Conservation (phyloP, 2,113 vertebrate genomes). For the Azemiops feae region DNA sequence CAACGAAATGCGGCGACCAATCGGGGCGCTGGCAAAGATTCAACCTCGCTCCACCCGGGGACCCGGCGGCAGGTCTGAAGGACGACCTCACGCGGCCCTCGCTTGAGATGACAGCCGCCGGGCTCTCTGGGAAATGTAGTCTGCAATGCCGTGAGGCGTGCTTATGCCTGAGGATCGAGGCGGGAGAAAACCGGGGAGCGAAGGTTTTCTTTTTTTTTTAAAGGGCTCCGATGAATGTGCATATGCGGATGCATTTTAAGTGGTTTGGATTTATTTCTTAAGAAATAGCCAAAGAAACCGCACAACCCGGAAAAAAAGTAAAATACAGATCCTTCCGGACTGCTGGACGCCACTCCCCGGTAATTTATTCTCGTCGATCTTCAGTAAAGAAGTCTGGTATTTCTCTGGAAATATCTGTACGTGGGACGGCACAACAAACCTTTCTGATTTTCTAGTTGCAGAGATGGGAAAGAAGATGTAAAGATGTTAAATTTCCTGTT, state of each 20-base stretch:
- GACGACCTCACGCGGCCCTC: not conserved
- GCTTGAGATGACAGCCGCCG: not conserved
- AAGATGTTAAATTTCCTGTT: not conserved
- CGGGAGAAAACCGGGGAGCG: not conserved
- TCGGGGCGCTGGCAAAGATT: too few species aligned
- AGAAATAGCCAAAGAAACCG: not conserved
- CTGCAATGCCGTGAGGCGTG: not conserved
- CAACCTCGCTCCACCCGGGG: not conserved
- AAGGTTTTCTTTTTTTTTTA: too few species aligned
- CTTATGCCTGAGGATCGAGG: not conserved
- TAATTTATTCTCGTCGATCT: not conserved
- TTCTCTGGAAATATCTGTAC: not conserved
- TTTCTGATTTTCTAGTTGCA: not conserved
- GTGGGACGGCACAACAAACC: not conserved
- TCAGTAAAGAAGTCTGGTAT: not conserved
- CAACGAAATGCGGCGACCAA: not conserved
- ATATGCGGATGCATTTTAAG: not conserved
- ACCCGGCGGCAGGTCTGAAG: not conserved
- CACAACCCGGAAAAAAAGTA: not conserved
- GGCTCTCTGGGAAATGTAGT: slow-evolving; percentile 26
- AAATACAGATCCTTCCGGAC: not conserved
- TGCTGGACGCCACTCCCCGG: not conserved
- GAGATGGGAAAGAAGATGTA: not conserved
- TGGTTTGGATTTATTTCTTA: not conserved
- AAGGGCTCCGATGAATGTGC: not conserved